Evolutionary conservation across 2,113 vertebrate genomes (phyloP).

Genomic region (Nothoprocta pentlandii): DNA sequence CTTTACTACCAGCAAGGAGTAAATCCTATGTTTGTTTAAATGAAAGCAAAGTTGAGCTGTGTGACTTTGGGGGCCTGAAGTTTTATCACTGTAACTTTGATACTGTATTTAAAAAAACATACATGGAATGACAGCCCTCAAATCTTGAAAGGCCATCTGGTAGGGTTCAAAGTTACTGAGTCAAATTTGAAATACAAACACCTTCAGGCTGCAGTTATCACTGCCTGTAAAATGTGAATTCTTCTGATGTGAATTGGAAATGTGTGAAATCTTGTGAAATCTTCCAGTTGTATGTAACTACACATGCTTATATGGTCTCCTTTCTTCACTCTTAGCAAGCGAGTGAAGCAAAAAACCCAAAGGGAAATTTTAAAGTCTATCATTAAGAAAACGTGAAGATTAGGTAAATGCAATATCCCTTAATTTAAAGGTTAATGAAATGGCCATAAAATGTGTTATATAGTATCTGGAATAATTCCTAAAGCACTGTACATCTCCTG

Average conservation of each 20-base stretch:
- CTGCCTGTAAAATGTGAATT: neutral
- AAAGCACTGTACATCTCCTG: neutral
- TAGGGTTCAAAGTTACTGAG: neutral
- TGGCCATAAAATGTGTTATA: neutral
- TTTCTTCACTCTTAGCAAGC: neutral
- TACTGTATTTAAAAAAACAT: neutral
- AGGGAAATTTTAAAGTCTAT: neutral
- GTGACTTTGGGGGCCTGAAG: neutral
- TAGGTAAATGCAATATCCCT: neutral
- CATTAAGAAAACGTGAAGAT: neutral
- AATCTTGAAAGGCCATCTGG: neutral
- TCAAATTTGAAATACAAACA: neutral
- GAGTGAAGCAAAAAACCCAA: neutral
- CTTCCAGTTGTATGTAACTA: neutral
- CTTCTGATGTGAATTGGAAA: too few relatives aligned
- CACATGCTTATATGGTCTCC: neutral
- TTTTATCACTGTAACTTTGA: neutral
- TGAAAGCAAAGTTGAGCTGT: neutral
- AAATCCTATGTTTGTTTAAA: neutral
- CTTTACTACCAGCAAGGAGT: neutral
- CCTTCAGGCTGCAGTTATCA: neutral
- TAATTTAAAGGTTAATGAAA: neutral
- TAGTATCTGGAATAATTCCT: neutral
- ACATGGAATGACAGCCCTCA: neutral
- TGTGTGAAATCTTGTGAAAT: too few relatives aligned